Conservation (phyloP, 1,140 invertebrate genomes). For the Drosophila miranda region DNA sequence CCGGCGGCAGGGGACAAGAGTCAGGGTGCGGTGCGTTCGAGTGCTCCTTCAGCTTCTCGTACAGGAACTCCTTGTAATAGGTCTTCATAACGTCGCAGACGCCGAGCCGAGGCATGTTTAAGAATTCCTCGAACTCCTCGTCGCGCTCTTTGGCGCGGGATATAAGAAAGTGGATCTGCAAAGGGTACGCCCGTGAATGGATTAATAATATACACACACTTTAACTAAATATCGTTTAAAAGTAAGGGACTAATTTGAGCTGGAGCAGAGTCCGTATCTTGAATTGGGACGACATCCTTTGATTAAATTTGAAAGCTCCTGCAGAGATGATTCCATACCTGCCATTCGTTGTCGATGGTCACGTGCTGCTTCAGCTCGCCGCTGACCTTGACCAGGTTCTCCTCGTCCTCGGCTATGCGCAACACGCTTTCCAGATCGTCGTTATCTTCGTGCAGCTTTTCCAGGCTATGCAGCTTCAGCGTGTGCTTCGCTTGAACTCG, state of each 20-base stretch:
- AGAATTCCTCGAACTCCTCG: constrained; percentile 19
- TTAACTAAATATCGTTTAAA: too few species aligned
- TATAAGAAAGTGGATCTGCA: constrained; percentile 38
- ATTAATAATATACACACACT: too few species aligned
- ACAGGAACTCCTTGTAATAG: constrained; percentile 59
- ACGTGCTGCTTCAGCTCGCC: constrained; percentile 44
- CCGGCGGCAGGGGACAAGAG: constrained; percentile 49
- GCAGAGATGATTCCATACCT: constrained; percentile 22
- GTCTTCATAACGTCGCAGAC: constrained; percentile 51
- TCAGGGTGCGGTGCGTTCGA: constrained; percentile 58
- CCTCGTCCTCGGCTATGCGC: constrained; percentile 31
- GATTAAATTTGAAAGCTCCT: too few species aligned
- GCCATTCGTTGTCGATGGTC: constrained; percentile 59
- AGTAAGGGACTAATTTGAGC: too few species aligned
- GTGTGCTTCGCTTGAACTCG: not conserved
- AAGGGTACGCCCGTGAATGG: not conserved
- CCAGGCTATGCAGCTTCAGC: constrained; percentile 37
- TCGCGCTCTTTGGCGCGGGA: constrained; percentile 6
- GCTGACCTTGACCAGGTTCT: constrained; percentile 26
- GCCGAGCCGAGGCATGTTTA: constrained; percentile 10
- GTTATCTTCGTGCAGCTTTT: constrained; percentile 40
- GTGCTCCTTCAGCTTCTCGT: constrained; percentile 53
- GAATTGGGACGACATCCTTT: too few species aligned
- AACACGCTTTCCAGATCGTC: constrained; percentile 29
- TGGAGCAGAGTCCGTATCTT: too few species aligned